These are phyloP conservation scores for Timandra comae DNA, from an alignment of 2,888 invertebrate genomes.

Conservation along the genomic window DNA sequence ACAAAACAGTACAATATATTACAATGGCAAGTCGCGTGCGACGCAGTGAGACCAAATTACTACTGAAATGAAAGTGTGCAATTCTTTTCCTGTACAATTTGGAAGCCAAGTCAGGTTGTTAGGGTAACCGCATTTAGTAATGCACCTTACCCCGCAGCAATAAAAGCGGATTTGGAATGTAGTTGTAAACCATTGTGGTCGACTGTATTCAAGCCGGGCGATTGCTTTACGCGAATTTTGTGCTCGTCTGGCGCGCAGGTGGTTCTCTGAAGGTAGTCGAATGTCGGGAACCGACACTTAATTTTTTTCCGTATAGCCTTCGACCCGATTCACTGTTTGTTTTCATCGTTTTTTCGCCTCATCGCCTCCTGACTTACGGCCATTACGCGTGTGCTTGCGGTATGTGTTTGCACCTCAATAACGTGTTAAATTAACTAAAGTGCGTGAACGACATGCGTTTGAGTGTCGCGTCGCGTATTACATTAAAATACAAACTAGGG, in stretches of 20 bases:
- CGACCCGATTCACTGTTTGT: constrained; percentile 50
- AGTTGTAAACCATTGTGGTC: constrained; percentile 12
- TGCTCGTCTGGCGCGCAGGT: constrained; percentile 64
- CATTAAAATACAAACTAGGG: no score
- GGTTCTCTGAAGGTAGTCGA: constrained; percentile 40
- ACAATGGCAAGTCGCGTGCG: constrained; percentile 26
- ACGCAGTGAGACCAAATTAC: constrained; percentile 25
- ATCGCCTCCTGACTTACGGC: constrained; percentile 25
- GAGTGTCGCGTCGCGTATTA: no score
- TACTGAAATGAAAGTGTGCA: constrained; percentile 35
- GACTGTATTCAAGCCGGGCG: constrained; percentile 23
- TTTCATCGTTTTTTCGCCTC: constrained; percentile 44
- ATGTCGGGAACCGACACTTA: constrained; percentile 34
- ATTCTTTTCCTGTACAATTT: constrained; percentile 39
- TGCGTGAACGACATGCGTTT: no score
- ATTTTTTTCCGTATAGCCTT: constrained; percentile 48
- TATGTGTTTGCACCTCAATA: constrained; percentile 6
- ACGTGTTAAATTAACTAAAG: no score
- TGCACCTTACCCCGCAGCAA: constrained; percentile 4
- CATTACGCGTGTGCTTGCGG: constrained; percentile 10
- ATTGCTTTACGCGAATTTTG: constrained; percentile 54
- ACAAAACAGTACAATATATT: constrained; percentile 25
- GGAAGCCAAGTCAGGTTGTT: constrained; percentile 17
- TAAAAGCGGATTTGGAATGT: constrained; percentile 15
- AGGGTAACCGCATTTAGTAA: constrained; percentile 3